Evolutionary conservation across 1,140 invertebrate species (phyloP), one percentile per base, ranked within the genome.

Genomic region (Orius insidiosus): DNA sequence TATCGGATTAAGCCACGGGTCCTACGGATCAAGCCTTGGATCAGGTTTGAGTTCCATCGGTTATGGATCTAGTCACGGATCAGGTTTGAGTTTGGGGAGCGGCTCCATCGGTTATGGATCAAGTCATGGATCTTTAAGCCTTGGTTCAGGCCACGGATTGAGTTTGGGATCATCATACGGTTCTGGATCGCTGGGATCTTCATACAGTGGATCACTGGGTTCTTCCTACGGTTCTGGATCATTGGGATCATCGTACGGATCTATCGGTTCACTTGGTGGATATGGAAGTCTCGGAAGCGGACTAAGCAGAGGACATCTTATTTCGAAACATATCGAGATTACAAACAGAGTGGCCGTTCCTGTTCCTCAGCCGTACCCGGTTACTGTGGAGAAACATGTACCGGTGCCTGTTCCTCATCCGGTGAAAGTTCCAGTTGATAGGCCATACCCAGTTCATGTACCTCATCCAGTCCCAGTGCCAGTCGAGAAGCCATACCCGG

Each of bases 401-500:
- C 51, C 53, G 1, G 48, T 52, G n/a, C 50, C 50, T 2, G 46
- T 51, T 13, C 18, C 40, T n/a, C 19, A 43, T 13, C 34, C 45
- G 11, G 47, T 50, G 36, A 52, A 48, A 9, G 54, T 56, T 8
- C 48, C 49, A 11, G 45, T 56, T 5, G 24, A 24, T 24, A 24
- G 24, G 24, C 24, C 24, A 3, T 24, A 24, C 24, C 50, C 51
- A 2, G 52, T 47, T 39, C 41, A 33, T 14, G 41, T 43, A 3
- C 41, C 41, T n/a, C 41, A 43, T n/a, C 38, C 38, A 5, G 38
- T 40, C 3, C 38, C 38, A 15, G 38, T 40, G 4, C 49, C 49
- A 1, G 55, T 56, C 33, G 51, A 55, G 24, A 53, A 52, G 39
- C 49, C 50, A 1, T 52, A 55, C 11, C 51, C 48, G 5, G 45